Percentiles rank a stretch among this genome's conserved stretches.
phyloP scores from a whole-genome alignment of 1,140 invertebrate species.

The Ruditapes philippinarum region DNA sequence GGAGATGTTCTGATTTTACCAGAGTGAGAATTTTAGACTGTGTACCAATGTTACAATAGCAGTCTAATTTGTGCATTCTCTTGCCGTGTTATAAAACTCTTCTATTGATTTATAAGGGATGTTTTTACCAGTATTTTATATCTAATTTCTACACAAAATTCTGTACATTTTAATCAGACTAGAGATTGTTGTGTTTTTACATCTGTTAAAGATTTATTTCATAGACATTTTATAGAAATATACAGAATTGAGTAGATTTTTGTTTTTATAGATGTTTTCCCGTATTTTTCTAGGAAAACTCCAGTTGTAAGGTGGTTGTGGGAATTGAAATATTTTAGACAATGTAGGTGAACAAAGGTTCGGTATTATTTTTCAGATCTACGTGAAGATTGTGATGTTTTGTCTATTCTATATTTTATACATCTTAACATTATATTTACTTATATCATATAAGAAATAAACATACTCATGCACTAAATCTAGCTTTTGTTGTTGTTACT shows the following conservation, averaged over 20 bases:
- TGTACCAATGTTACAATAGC: too few species aligned
- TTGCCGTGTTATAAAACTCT: neutral
- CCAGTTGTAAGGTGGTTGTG: neutral
- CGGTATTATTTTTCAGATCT: too few species aligned
- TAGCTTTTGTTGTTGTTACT: neutral
- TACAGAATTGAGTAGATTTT: too few species aligned
- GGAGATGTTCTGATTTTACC: too few species aligned
- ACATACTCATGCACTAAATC: constrained; percentile 3
- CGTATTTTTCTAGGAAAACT: neutral
- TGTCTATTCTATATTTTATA: constrained; percentile 45
- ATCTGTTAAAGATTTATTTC: neutral
- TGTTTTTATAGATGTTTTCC: too few species aligned
- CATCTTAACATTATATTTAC: constrained; percentile 1
- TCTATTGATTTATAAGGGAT: neutral
- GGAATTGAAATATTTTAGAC: neutral
- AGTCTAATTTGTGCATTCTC: neutral
- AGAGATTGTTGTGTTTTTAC: too few species aligned
- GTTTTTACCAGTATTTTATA: constrained; percentile 29
- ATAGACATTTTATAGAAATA: neutral
- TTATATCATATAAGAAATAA: constrained; percentile 31
- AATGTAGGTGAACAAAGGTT: too few species aligned
- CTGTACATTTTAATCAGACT: too few species aligned
- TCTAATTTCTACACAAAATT: neutral
- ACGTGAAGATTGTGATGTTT: too few species aligned
- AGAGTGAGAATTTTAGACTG: too few species aligned